Conservation (phyloP, 1,140 invertebrate species). For the Drosophila aff. region DNA sequence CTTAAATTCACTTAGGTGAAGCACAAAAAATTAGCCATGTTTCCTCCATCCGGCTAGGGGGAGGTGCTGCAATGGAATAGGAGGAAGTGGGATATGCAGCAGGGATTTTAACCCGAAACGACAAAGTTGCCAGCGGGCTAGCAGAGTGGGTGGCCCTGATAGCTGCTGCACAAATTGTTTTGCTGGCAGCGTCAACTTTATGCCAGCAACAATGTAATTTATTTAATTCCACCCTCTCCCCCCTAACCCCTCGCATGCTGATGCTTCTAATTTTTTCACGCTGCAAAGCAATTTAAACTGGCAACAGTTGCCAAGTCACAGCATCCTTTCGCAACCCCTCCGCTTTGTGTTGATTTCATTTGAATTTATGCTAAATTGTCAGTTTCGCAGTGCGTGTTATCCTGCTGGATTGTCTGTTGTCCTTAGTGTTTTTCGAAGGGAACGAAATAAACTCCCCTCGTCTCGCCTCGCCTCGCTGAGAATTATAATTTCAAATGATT, state of each 20-base stretch:
- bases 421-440: constrained; percentile 22
- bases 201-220: constrained; percentile 77
- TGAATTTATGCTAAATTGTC: constrained; percentile 81
- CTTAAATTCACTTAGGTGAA: constrained; percentile 73
- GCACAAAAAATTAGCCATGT: constrained; percentile 59
- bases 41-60: constrained; percentile 65
- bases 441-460: constrained; percentile 12
- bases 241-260: neutral
- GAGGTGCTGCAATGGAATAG: neutral
- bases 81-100: constrained; percentile 16
- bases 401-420: constrained; percentile 52
- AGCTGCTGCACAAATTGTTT: constrained; percentile 76
- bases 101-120: constrained; percentile 27
- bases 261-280: constrained; percentile 39
- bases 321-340: constrained; percentile 15
- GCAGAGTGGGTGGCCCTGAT: constrained; percentile 32
- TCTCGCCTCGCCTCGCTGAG: constrained; percentile 7
- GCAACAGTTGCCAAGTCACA: constrained; percentile 63
- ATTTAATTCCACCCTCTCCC: constrained; percentile 63
- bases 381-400: constrained; percentile 76
- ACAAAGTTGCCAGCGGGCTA: constrained; percentile 44
- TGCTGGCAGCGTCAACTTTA: constrained; percentile 71
- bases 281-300: constrained; percentile 57
- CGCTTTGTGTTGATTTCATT: constrained; percentile 66
- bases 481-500: constrained; percentile 83